Evolutionary conservation across 35 echinoderm and acorn worm species (phyloP).

Genomic region (Apostichopus californicus): DNA sequence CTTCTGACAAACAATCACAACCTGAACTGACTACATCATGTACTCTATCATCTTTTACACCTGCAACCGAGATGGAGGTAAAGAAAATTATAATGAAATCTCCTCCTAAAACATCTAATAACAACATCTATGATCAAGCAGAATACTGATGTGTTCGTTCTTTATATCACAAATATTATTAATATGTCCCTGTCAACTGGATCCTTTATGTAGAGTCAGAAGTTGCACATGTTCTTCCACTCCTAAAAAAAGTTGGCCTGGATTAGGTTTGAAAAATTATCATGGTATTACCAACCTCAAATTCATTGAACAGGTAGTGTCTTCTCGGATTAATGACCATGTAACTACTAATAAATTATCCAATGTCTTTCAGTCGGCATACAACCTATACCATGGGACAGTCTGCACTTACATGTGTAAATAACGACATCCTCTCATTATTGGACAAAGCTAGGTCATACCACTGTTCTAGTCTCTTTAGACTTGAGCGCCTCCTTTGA

Average conservation of each 20-base stretch:
- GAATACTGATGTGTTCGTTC: slow-evolving; percentile 20
- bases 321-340: slow-evolving; percentile 2
- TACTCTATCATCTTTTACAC: slow-evolving; percentile 27
- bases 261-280: slow-evolving; percentile 59
- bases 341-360: not conserved
- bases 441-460: slow-evolving; percentile 6
- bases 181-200: slow-evolving; percentile 1
- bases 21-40: not conserved
- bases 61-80: not conserved
- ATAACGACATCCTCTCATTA: slow-evolving; percentile 14
- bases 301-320: slow-evolving; percentile 25
- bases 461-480: not conserved
- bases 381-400: not conserved
- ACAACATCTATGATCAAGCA: slow-evolving; percentile 49
- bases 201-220: slow-evolving; percentile 40
- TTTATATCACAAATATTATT: slow-evolving; percentile 50
- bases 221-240: slow-evolving; percentile 51
- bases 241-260: slow-evolving; percentile 34
- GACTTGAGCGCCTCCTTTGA: not conserved
- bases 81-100: not conserved
- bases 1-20: not conserved
- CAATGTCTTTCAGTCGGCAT: not conserved
- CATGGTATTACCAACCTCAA: slow-evolving; percentile 53
- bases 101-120: not conserved
- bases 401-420: slow-evolving; percentile 6